These are phyloP conservation scores for Cyclopterus lumpus DNA, from an alignment of 2,797 vertebrate genomes.

Conservation along the genomic window DNA sequence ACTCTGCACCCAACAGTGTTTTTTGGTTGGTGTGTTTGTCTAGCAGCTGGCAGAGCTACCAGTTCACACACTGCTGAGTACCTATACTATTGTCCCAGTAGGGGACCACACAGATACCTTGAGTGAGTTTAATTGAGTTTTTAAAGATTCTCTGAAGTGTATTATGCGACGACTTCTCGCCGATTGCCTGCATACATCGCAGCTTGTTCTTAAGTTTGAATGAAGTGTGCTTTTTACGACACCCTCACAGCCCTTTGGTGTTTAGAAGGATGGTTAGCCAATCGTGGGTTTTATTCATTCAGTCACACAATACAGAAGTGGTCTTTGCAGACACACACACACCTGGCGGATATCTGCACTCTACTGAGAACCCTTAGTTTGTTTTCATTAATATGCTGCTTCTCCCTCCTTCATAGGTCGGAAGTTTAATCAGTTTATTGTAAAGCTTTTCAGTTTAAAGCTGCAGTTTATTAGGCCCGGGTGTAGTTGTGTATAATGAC, in stretches of 20 bases:
- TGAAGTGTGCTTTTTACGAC: not conserved
- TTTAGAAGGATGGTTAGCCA: no score
- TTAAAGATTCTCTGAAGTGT: not conserved
- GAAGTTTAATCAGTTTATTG: slow-evolving; percentile 8
- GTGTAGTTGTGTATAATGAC: not conserved
- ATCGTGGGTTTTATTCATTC: no score
- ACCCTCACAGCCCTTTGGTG: no score
- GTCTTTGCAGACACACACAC: no score
- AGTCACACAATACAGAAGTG: not conserved
- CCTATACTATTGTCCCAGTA: no score
- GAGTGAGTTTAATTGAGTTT: no score
- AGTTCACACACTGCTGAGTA: no score
- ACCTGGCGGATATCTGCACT: no score
- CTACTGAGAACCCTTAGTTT: not conserved
- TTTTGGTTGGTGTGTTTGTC: not conserved
- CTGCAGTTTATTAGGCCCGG: slow-evolving; percentile 2
- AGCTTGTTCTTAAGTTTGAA: not conserved
- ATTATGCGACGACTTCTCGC: not conserved
- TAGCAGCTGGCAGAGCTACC: no score
- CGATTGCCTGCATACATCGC: not conserved
- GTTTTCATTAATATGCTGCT: slow-evolving; percentile 19
- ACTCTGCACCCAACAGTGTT: not conserved
- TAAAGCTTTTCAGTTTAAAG: slow-evolving; percentile 12
- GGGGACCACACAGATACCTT: no score
- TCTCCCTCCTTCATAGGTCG: slow-evolving; percentile 1